A percentile compares a stretch with the other conserved stretches of the same genome.
Evolutionary conservation across 1,140 invertebrate genomes (phyloP).

Genomic region (Lordiphosa collinella): DNA sequence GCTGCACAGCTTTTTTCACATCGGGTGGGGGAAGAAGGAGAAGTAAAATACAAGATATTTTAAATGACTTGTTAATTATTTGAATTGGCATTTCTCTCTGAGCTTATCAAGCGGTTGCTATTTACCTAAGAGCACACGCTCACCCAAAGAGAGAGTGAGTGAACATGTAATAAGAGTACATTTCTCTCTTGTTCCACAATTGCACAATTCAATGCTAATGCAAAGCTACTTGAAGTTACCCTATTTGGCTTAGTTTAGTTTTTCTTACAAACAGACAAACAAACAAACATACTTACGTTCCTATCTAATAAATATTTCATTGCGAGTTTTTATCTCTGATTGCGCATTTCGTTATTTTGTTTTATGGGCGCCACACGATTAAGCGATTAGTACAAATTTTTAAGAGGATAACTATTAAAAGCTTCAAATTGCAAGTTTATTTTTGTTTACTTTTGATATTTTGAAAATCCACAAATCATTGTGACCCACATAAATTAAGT

Average conservation of each 20-base stretch:
- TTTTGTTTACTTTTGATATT: constrained; percentile 22
- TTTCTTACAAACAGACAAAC: background rate
- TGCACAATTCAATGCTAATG: constrained; percentile 65
- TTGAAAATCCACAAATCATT: constrained; percentile 13
- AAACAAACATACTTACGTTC: background rate
- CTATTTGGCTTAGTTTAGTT: constrained; percentile 11
- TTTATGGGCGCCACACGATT: constrained; percentile 11
- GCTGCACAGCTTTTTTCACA: no score
- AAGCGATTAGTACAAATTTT: constrained; percentile 34
- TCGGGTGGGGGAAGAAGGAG: no score
- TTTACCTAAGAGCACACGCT: background rate
- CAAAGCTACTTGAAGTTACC: constrained; percentile 22
- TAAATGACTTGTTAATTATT: background rate
- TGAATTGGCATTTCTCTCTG: constrained; percentile 3
- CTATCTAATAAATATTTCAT: constrained; percentile 43
- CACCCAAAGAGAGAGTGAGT: background rate
- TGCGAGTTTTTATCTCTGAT: constrained; percentile 53
- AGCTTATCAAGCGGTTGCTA: constrained; percentile 3
- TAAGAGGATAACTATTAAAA: background rate
- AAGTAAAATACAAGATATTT: no score
- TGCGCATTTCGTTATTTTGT: constrained; percentile 15
- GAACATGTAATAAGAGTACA: background rate
- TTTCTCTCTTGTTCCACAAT: constrained; percentile 24
- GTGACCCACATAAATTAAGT: constrained; percentile 19
- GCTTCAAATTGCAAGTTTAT: background rate